Conservation (phyloP, 2,113 vertebrate species). For the Myodes glareolus region DNA sequence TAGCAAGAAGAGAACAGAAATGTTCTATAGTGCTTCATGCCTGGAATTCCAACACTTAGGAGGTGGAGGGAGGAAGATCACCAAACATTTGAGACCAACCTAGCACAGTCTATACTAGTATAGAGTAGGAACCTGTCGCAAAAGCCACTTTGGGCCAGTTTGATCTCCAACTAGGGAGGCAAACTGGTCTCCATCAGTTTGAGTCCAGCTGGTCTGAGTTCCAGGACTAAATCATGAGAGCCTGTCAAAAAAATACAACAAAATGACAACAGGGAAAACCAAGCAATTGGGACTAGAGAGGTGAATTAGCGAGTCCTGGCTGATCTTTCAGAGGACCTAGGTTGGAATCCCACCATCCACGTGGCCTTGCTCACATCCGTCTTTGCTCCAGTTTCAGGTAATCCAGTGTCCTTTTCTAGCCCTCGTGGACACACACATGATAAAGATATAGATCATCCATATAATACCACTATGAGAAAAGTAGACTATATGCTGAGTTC, state of each 20-base stretch:
- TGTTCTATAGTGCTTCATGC: not conserved
- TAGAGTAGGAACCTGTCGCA: not conserved
- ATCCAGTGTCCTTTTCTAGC: not conserved
- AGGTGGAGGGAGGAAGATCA: not conserved
- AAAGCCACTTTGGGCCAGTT: not conserved
- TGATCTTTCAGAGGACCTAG: not conserved
- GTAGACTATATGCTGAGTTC: not conserved
- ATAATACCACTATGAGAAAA: not conserved
- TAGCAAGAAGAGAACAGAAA: constrained; percentile 3
- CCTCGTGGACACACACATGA: not conserved
- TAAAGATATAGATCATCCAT: not conserved
- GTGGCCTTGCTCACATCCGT: not conserved
- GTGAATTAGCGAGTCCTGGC: not conserved
- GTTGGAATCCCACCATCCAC: not conserved
- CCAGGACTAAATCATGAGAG: not conserved
- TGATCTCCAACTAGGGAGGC: not conserved
- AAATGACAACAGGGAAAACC: not conserved
- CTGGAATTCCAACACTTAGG: not conserved
- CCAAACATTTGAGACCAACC: not conserved
- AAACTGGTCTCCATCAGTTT: not conserved
- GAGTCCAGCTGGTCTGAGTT: not conserved
- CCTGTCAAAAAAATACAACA: not conserved
- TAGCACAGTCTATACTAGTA: too few relatives aligned
- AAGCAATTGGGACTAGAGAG: not conserved
- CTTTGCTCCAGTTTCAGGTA: not conserved